Base-by-base conservation (phyloP, 2,888 invertebrate species). In the Andricus quercusramuli region DNA sequence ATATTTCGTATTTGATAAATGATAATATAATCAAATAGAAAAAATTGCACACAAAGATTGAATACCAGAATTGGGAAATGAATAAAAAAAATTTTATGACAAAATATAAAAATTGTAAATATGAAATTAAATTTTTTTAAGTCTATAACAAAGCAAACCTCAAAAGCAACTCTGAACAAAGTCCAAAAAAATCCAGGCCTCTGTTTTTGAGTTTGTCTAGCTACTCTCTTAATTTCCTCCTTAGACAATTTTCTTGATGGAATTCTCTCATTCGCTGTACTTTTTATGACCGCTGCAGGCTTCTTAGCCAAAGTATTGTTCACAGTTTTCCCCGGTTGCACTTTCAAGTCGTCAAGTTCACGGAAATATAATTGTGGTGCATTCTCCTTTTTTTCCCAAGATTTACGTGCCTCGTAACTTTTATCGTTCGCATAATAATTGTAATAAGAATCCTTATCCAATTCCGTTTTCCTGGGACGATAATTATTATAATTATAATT, bases 171-270 rank as follows among this genome's bases (percentile, higher is more conserved):
- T 78, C 88, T 89, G 2, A 90, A 91, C 20, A 93, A 84, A 1
- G 92, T 92, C 91, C 91, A 93, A 41, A 92, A 92, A 79, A 92
- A 90, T 74, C 92, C 92, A 2, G 92, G 93, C 51, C 87, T 90
- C 66, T 90, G 86, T 65, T 86, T 90, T 65, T 87, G 88, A 47
- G 89, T 87, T 83, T 90, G 89, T 77, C 91, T 88, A n/a, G 88
- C 90, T 1, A 90, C 88, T 64, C 92, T 88, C 68, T 88, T 91
- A 20, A 89, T 87, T 65, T 91, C 91, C 77, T 91, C 90, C 29
- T 89, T 84, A 41, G 91, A 87, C 74, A 83, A 85, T 8, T 87
- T 86, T 37, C 84, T 82, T 29, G 85, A 83, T 62, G 87, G 86
- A 51, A 89, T 88, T 79, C 84, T 84, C 44, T 89, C 89, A 5